Percentiles rank a stretch among this genome's conserved stretches.
Conservation (phyloP, 2,113 vertebrate species). For the Burhinus bistriatus region DNA sequence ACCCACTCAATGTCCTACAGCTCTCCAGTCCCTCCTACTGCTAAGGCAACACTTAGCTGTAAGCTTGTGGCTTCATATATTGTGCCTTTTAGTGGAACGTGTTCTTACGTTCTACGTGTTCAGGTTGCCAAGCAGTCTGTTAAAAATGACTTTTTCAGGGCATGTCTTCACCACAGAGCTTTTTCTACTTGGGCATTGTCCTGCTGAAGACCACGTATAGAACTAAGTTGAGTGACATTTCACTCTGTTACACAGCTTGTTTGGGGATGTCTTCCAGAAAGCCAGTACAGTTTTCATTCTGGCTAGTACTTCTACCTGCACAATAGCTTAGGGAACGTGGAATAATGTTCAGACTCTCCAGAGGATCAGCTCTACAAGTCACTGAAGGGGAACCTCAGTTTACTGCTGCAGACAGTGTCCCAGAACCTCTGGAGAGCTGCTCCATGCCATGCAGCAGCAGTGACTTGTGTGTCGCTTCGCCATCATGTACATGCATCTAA, state of each 20-base stretch:
- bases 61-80: neutral
- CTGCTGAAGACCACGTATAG: neutral
- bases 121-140: neutral
- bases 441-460: neutral
- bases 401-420: neutral
- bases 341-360: neutral
- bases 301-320: neutral
- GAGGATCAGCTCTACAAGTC: neutral
- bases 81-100: neutral
- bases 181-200: neutral
- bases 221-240: neutral
- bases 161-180: neutral
- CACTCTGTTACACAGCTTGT: neutral
- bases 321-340: neutral
- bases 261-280: neutral
- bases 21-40: neutral
- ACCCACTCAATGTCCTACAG: rapidly evolving
- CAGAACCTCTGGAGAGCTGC: neutral
- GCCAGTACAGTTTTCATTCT: neutral
- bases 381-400: neutral
- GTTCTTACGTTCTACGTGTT: neutral
- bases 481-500: rapidly evolving
- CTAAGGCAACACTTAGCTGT: neutral
- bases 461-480: neutral
- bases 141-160: neutral